Percentiles rank a stretch among this genome's conserved stretches.
phyloP scores from a whole-genome alignment of 2,888 invertebrate species.

The Thera obeliscata region DNA sequence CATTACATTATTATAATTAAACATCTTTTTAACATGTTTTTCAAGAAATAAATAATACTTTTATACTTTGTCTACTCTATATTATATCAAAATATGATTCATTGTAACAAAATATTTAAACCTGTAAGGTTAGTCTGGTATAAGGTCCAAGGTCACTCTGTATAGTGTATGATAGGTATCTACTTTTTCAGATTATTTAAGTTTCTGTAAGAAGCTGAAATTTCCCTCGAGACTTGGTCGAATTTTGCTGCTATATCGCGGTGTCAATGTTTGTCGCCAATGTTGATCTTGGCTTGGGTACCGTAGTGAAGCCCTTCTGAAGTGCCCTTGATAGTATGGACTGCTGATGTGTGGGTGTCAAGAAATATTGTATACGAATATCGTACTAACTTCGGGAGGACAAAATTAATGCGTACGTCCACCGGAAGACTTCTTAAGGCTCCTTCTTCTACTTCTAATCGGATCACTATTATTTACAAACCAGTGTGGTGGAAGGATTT shows the following conservation, averaged over 20 bases:
- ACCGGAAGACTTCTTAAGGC: no score
- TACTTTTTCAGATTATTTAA: slow-evolving; percentile 57
- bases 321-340: slow-evolving; percentile 34
- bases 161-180: slow-evolving; percentile 4
- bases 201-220: slow-evolving; percentile 56
- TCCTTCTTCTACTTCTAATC: no score
- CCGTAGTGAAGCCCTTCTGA: slow-evolving; percentile 38
- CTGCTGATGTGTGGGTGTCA: neutral
- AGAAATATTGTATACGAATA: neutral
- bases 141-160: slow-evolving; percentile 22
- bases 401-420: no score
- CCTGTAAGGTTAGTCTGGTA: no score
- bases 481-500: no score
- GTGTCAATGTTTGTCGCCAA: slow-evolving; percentile 55
- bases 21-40: no score
- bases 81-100: no score
- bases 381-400: neutral
- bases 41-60: no score
- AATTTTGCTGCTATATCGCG: slow-evolving; percentile 56
- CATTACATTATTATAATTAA: no score
- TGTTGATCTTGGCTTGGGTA: slow-evolving; percentile 46
- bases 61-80: no score
- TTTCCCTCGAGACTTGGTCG: slow-evolving; percentile 60
- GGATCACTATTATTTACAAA: no score
- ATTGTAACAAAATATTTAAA: no score